Conservation (phyloP, 2,888 invertebrate genomes). For the Helicoverpa assulta region DNA sequence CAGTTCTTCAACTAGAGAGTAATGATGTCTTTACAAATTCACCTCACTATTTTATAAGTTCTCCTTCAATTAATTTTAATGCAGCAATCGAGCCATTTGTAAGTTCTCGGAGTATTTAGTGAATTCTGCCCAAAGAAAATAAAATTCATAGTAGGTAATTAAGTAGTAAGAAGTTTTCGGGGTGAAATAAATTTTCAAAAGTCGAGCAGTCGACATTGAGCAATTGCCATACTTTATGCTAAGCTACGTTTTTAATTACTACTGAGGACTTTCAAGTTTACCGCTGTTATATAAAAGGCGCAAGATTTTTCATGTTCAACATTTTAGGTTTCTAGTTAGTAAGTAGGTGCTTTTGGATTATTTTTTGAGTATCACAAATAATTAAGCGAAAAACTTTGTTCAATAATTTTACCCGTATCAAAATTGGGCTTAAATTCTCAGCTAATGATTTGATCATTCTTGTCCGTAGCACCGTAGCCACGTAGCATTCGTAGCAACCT, state of each 20-base stretch:
- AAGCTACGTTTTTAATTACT: conserved; percentile 86
- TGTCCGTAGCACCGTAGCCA: conserved; percentile 13
- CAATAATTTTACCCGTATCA: too few relatives aligned
- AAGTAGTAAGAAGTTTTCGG: conserved; percentile 64
- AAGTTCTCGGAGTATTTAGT: conserved; percentile 40
- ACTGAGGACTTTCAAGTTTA: conserved; percentile 78
- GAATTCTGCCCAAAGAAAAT: conserved; percentile 44
- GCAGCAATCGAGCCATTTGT: conserved; percentile 37
- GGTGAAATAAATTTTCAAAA: conserved; percentile 74
- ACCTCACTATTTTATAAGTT: conserved; percentile 22
- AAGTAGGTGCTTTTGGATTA: not conserved
- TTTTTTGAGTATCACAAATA: too few relatives aligned
- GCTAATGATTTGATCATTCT: not conserved
- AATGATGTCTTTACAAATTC: not conserved
- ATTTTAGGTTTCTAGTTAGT: conserved; percentile 9
- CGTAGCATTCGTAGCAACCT: conserved; percentile 17
- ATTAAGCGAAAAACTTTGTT: too few relatives aligned
- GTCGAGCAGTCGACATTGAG: conserved; percentile 80
- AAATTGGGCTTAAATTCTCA: not conserved
- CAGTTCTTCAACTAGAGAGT: too few relatives aligned
- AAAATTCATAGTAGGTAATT: conserved; percentile 63
- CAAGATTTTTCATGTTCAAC: conserved; percentile 71
- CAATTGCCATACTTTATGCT: conserved; percentile 84
- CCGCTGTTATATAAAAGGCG: conserved; percentile 67
- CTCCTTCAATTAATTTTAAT: conserved; percentile 25